A percentile compares a stretch with the other conserved stretches of the same genome.
These are phyloP conservation scores for Pelvicachromis taeniatus DNA, from an alignment of 2,113 vertebrate genomes.

Conservation along the genomic window DNA sequence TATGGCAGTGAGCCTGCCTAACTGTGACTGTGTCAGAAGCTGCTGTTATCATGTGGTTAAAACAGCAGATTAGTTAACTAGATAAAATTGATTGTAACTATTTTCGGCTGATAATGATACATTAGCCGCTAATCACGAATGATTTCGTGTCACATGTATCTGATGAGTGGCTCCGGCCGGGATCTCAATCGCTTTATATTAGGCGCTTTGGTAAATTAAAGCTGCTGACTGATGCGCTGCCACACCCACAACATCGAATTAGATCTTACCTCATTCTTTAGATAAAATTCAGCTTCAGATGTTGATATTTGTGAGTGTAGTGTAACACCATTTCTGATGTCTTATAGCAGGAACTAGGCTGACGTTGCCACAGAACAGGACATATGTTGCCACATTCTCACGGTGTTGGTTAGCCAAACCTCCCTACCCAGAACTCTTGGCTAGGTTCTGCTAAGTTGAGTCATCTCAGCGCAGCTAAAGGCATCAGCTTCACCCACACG, in stretches of 20 bases:
- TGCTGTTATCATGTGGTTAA: constrained; percentile 16
- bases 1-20: background rate
- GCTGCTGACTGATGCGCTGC: background rate
- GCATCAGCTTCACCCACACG: constrained; percentile 57
- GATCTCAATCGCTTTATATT: background rate
- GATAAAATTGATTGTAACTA: background rate
- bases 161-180: background rate
- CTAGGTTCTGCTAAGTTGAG: constrained; percentile 67
- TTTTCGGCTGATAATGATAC: background rate
- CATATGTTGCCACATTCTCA: constrained; percentile 65
- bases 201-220: background rate
- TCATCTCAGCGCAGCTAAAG: constrained; percentile 57
- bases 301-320: background rate
- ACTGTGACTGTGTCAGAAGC: background rate
- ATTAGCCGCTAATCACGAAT: background rate
- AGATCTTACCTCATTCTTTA: background rate
- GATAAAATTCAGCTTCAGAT: background rate
- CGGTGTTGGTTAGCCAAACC: constrained; percentile 66
- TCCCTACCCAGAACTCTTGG: constrained; percentile 67
- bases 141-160: background rate
- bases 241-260: constrained; percentile 6
- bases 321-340: background rate
- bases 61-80: background rate
- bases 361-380: constrained; percentile 61
- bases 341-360: constrained; percentile 1